Percentiles rank a stretch among this genome's conserved stretches.
phyloP scores from a whole-genome alignment of 2,888 invertebrate genomes.

The Bruchidius siliquastri region DNA sequence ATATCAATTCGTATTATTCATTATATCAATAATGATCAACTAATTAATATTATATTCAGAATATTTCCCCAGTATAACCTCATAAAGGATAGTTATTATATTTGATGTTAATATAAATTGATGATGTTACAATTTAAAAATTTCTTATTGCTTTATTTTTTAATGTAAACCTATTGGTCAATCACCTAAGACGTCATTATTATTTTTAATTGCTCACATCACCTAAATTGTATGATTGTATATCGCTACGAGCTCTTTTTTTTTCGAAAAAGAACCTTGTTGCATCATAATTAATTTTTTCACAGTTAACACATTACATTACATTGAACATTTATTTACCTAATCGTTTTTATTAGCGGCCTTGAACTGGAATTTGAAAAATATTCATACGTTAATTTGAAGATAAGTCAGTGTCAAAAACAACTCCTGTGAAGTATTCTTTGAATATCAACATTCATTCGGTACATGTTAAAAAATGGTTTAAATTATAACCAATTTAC shows the following conservation, averaged over 20 bases:
- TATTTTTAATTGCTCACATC: conserved; percentile 15
- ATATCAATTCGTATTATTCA: too few species aligned
- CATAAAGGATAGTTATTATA: not conserved
- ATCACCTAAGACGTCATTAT: conserved; percentile 1
- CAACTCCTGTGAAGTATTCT: not conserved
- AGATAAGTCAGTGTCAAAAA: conserved; percentile 6
- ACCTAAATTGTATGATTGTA: conserved; percentile 30
- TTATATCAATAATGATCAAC: too few species aligned
- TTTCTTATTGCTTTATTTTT: not conserved
- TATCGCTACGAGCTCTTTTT: conserved; percentile 27
- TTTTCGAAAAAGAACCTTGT: conserved; percentile 14
- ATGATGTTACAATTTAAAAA: not conserved
- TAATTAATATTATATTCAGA: too few species aligned
- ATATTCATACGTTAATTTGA: conserved; percentile 2
- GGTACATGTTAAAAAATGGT: too few species aligned
- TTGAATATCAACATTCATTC: not conserved
- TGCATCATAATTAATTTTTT: conserved; percentile 11
- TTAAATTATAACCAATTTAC: too few species aligned
- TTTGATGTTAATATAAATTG: not conserved
- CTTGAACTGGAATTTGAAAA: conserved; percentile 5
- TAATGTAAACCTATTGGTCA: not conserved
- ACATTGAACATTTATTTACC: conserved; percentile 24
- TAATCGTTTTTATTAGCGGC: conserved; percentile 14
- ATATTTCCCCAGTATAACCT: too few species aligned
- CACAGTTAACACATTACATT: conserved; percentile 23